A percentile compares a stretch with the other conserved stretches of the same genome.
These are phyloP conservation scores for Crenichthys baileyi DNA, from an alignment of 2,797 vertebrate species.

Conservation along the genomic window DNA sequence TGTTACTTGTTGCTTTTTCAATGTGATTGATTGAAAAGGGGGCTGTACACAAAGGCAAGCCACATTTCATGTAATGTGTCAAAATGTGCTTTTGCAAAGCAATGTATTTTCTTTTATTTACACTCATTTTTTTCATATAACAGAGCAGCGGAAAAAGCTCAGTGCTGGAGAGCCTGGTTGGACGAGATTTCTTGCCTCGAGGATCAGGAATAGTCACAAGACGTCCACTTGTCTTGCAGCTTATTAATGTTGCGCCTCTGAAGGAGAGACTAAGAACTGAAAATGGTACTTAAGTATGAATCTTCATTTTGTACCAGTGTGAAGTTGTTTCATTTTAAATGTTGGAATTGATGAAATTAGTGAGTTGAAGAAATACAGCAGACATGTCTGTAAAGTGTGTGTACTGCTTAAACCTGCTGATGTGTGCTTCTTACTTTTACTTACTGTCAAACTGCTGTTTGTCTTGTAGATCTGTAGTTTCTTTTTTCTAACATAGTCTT, in stretches of 20 bases:
- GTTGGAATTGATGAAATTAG: background rate
- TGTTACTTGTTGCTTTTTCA: too few species aligned
- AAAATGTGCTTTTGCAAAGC: background rate
- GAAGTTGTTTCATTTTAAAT: background rate
- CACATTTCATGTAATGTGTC: background rate
- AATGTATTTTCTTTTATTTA: background rate
- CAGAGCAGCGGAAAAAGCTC: conserved; percentile 90
- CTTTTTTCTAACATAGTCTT: conserved; percentile 61
- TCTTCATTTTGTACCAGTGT: background rate
- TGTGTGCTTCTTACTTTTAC: conserved; percentile 16
- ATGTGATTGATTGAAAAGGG: background rate
- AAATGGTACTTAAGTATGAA: conserved; percentile 67
- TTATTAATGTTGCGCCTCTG: conserved; percentile 79
- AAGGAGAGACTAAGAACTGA: conserved; percentile 74
- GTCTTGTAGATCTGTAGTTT: conserved; percentile 11
- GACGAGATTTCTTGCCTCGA: conserved; percentile 84
- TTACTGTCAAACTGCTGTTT: conserved; percentile 22
- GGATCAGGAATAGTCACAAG: conserved; percentile 86
- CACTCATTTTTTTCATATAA: conserved; percentile 26
- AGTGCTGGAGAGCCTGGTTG: conserved; percentile 85
- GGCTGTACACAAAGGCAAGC: background rate
- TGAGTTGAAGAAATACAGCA: background rate
- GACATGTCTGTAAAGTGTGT: background rate
- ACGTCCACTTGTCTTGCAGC: conserved; percentile 86
- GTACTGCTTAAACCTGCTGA: background rate